Percentiles rank a stretch among this genome's conserved stretches.
Evolutionary conservation across 1,140 invertebrate genomes (phyloP).

Genomic region (Vanessa atalanta): DNA sequence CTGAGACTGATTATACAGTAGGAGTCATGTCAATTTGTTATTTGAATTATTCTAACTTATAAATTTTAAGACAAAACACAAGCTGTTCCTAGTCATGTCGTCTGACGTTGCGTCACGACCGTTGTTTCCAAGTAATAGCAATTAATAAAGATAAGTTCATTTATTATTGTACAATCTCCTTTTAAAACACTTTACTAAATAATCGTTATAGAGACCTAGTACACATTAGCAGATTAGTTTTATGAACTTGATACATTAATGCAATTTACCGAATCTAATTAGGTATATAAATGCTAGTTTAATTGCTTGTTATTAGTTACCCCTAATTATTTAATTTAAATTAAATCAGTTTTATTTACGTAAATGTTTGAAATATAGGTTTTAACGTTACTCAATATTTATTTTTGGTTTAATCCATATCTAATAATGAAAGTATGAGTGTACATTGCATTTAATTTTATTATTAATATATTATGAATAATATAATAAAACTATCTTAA

Average conservation of each 20-base stretch:
- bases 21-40: slow-evolving; percentile 66
- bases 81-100: slow-evolving; percentile 51
- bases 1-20: slow-evolving; percentile 55
- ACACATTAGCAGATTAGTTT: neutral
- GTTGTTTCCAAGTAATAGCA: slow-evolving; percentile 39
- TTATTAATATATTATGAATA: neutral
- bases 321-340: neutral
- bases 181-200: neutral
- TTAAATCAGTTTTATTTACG: no score
- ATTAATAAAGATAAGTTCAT: slow-evolving; percentile 44
- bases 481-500: neutral
- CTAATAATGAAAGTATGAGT: no score
- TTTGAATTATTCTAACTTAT: slow-evolving; percentile 67
- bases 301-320: neutral
- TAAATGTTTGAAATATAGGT: no score
- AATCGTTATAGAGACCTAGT: neutral
- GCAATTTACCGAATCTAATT: slow-evolving; percentile 13
- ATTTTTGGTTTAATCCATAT: no score
- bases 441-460: neutral
- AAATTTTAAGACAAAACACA: slow-evolving; percentile 52
- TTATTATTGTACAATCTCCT: neutral
- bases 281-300: neutral
- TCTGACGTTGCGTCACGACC: slow-evolving; percentile 45
- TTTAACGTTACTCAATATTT: no score
- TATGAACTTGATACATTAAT: slow-evolving; percentile 1